Percentiles rank a stretch among this genome's conserved stretches.
phyloP scores from a whole-genome alignment of 2,113 vertebrate genomes.

The Neofelis nebulosa region DNA sequence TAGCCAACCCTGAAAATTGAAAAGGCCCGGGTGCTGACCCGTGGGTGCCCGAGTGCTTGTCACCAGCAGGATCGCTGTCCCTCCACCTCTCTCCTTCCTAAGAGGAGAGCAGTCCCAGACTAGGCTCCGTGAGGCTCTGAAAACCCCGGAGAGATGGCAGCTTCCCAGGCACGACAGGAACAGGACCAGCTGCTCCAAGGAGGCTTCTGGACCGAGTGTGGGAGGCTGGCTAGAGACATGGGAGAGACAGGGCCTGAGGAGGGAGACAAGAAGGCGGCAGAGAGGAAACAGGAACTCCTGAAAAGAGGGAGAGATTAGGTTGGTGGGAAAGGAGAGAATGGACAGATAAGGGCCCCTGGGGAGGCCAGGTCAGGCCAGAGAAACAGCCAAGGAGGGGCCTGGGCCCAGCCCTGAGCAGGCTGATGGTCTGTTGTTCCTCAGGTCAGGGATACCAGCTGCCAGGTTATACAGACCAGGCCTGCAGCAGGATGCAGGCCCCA shows the following conservation, averaged over 20 bases:
- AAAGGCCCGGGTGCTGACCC: background rate
- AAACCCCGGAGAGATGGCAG: background rate
- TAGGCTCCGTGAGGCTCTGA: background rate
- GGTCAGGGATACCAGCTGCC: background rate
- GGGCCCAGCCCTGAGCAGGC: background rate
- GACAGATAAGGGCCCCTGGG: constrained; percentile 69
- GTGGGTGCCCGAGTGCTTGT: background rate
- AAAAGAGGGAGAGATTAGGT: constrained; percentile 72
- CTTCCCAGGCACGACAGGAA: background rate
- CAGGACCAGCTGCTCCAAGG: background rate
- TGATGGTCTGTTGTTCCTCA: background rate
- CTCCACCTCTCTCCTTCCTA: background rate
- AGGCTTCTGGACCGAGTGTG: background rate
- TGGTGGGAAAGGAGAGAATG: constrained; percentile 73
- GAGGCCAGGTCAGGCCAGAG: constrained; percentile 50
- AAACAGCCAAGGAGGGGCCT: background rate
- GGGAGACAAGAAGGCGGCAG: constrained; percentile 60
- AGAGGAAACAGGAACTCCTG: constrained; percentile 76
- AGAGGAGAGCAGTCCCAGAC: background rate
- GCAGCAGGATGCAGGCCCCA: background rate
- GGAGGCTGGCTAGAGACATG: background rate
- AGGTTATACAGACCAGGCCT: constrained; percentile 27
- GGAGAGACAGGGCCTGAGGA: background rate
- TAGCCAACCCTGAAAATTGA: background rate
- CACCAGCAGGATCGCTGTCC: background rate